Conservation (phyloP, 2,797 vertebrate species). For the Thamnophis elegans region DNA sequence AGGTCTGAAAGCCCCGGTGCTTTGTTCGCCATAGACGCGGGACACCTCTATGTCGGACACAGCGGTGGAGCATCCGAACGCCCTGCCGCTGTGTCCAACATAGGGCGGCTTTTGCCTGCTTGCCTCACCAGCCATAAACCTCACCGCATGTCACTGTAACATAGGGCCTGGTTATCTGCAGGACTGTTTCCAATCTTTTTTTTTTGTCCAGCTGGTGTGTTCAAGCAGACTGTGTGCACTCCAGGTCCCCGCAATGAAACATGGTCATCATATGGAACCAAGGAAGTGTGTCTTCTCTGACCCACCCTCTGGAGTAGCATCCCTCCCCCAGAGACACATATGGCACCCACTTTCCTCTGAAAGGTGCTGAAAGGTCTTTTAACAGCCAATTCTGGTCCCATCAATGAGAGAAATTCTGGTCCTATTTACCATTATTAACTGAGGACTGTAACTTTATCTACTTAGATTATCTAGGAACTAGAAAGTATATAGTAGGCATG, state of each 20-base stretch:
- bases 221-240: not conserved
- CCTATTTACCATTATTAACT: not conserved
- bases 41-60: no score
- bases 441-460: not conserved
- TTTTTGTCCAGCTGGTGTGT: not conserved
- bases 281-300: not conserved
- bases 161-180: not conserved
- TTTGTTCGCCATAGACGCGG: no score
- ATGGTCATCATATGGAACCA: not conserved
- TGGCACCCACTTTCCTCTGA: not conserved
- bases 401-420: not conserved
- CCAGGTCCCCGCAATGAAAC: not conserved
- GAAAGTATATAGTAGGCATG: not conserved
- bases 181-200: not conserved
- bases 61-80: no score
- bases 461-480: not conserved
- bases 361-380: not conserved
- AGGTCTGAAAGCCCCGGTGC: no score
- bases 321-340: not conserved
- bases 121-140: no score
- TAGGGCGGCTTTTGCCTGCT: no score
- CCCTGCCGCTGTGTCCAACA: no score
- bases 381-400: not conserved
- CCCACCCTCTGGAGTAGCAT: not conserved
- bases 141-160: no score